Evolutionary conservation across 2,888 invertebrate genomes (phyloP).

Genomic region (Meta bourneti): DNA sequence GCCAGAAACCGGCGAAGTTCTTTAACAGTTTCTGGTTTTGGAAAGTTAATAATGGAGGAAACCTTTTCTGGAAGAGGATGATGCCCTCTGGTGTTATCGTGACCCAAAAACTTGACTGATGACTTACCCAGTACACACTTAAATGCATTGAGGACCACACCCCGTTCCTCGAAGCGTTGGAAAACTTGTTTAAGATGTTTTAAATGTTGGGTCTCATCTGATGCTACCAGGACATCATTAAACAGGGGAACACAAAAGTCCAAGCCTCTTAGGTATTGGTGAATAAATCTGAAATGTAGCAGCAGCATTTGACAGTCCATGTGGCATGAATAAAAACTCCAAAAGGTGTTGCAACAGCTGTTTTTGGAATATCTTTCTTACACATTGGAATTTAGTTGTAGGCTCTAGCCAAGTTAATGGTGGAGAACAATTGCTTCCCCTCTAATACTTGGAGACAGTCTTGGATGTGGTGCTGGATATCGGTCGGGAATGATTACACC

Average conservation of each 20-base stretch:
- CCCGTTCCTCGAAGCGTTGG: too few relatives aligned
- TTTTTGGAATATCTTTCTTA: too few relatives aligned
- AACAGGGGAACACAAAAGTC: too few relatives aligned
- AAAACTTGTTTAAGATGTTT: constrained; percentile 25
- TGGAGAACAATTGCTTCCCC: not conserved
- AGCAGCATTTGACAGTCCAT: too few relatives aligned
- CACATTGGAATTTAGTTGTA: too few relatives aligned
- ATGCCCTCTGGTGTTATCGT: constrained; percentile 20
- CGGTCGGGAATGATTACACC: not conserved
- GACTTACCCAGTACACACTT: constrained; percentile 23
- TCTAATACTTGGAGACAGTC: not conserved
- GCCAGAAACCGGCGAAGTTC: too few relatives aligned
- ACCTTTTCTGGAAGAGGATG: constrained; percentile 50
- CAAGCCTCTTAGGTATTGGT: too few relatives aligned
- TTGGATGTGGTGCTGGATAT: not conserved
- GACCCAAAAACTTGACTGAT: constrained; percentile 44
- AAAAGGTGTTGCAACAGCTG: too few relatives aligned
- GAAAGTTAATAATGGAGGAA: constrained; percentile 52
- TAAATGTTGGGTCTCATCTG: constrained; percentile 6
- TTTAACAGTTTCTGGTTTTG: constrained; percentile 38
- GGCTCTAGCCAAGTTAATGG: not conserved
- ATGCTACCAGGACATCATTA: constrained; percentile 29
- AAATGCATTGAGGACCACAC: too few relatives aligned
- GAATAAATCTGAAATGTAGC: too few relatives aligned
- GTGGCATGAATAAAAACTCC: too few relatives aligned